These are phyloP conservation scores for Phrynosoma platyrhinos DNA, from an alignment of 2,113 vertebrate genomes.

Conservation along the genomic window DNA sequence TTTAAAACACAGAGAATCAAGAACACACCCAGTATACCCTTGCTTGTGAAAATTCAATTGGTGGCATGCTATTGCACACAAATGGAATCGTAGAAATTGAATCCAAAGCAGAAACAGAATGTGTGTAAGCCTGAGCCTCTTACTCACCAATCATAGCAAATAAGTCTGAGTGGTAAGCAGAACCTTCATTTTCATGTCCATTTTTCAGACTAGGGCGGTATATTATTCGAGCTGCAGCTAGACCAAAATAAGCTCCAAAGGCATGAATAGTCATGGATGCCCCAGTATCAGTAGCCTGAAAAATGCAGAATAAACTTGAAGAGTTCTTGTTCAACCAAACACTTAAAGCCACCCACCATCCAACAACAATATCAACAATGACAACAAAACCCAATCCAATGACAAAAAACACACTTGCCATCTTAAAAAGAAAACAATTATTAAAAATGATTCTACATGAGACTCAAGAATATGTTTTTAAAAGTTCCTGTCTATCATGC, in stretches of 20 bases:
- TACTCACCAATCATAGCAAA: constrained; percentile 97
- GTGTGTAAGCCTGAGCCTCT: no score
- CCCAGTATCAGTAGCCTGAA: constrained; percentile 89
- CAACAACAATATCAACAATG: no score
- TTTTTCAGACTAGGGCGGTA: constrained; percentile 83
- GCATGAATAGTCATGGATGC: constrained; percentile 97
- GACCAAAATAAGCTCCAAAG: constrained; percentile 96
- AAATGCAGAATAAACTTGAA: background rate
- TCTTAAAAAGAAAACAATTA: background rate
- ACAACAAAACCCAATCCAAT: background rate
- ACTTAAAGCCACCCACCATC: background rate
- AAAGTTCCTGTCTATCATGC: no score
- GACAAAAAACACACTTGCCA: background rate
- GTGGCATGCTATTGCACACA: background rate
- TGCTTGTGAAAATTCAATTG: background rate
- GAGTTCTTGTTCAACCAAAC: background rate
- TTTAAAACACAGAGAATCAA: no score
- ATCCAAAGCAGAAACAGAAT: background rate
- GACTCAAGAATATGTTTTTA: background rate
- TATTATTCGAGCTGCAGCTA: constrained; percentile 85
- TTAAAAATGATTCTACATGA: background rate
- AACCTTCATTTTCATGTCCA: constrained; percentile 87
- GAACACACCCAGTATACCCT: background rate
- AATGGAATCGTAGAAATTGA: background rate
- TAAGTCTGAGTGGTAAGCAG: constrained; percentile 90